These are phyloP conservation scores for Drosophila carrolli DNA, from an alignment of 1,140 invertebrate species.

Conservation along the genomic window DNA sequence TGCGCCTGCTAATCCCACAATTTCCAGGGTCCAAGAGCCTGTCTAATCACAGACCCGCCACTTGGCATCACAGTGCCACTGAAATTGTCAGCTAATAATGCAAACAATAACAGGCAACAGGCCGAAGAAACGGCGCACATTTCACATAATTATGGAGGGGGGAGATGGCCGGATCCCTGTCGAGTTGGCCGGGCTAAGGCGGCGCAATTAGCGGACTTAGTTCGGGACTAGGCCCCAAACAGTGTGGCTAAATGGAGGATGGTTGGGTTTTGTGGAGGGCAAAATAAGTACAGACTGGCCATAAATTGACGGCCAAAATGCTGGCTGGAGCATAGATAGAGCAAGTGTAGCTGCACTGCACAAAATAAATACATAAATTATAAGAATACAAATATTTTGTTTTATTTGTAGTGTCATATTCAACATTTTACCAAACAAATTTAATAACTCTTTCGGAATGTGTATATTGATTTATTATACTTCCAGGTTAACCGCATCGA, in stretches of 20 bases:
- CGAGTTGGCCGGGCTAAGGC: conserved; percentile 56
- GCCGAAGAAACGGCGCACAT: conserved; percentile 57
- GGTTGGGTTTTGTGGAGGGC: background rate
- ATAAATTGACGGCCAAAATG: conserved; percentile 68
- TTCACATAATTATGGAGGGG: conserved; percentile 58
- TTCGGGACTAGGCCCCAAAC: conserved; percentile 31
- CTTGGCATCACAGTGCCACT: conserved; percentile 30
- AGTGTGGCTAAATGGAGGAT: conserved; percentile 8
- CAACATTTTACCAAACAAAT: too few relatives aligned
- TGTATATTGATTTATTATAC: too few relatives aligned
- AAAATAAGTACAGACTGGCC: conserved; percentile 14
- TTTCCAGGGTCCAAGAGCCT: conserved; percentile 35
- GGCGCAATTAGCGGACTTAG: conserved; percentile 78
- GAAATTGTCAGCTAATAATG: conserved; percentile 80
- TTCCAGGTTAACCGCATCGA: too few relatives aligned
- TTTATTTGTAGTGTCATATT: too few relatives aligned
- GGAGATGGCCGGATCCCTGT: background rate
- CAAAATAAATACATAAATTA: too few relatives aligned
- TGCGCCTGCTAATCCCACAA: conserved; percentile 63
- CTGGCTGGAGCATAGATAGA: conserved; percentile 65
- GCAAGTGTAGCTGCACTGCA: conserved; percentile 37
- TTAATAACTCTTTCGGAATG: too few relatives aligned
- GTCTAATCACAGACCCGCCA: conserved; percentile 49
- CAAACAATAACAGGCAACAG: conserved; percentile 66
- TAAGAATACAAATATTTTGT: too few relatives aligned